These are phyloP conservation scores for Aeoliscus strigatus DNA, from an alignment of 2,797 vertebrate genomes.

Conservation along the genomic window DNA sequence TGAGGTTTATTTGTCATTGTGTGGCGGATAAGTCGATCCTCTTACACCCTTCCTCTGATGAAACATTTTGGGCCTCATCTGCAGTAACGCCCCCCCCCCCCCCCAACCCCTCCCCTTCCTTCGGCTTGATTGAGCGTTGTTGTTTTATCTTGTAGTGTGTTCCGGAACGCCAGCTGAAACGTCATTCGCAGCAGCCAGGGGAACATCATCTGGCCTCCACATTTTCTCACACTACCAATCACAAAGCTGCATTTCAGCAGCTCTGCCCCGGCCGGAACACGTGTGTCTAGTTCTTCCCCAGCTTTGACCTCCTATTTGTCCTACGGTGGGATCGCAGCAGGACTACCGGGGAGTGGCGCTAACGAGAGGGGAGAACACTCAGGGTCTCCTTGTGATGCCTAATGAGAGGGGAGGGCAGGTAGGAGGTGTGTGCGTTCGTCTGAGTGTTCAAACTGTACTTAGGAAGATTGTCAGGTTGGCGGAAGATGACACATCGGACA, in stretches of 20 bases:
- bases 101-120: conserved; percentile 29
- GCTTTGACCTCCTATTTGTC: conserved; percentile 57
- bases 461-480: conserved; percentile 24
- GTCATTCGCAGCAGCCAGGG: conserved; percentile 39
- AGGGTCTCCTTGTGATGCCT: conserved; percentile 32
- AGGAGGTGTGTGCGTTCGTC: conserved; percentile 29
- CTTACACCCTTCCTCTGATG: conserved; percentile 55
- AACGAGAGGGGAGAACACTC: conserved; percentile 49
- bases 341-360: conserved; percentile 46
- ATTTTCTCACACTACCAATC: conserved; percentile 51
- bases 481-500: conserved; percentile 17
- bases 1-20: conserved; percentile 58
- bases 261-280: conserved; percentile 24
- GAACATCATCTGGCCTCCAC: conserved; percentile 69
- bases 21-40: conserved; percentile 50
- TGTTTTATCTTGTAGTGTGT: conserved; percentile 66
- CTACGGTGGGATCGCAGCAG: conserved; percentile 37
- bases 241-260: conserved; percentile 16
- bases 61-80: conserved; percentile 56
- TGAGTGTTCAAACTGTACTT: conserved; percentile 22
- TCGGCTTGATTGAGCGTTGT: conserved; percentile 51
- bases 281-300: conserved; percentile 39
- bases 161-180: conserved; percentile 50
- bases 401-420: conserved; percentile 63
- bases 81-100: conserved; percentile 31